These are phyloP conservation scores for Pongo abelii DNA, from an alignment of 2,113 vertebrate species.

Conservation along the genomic window DNA sequence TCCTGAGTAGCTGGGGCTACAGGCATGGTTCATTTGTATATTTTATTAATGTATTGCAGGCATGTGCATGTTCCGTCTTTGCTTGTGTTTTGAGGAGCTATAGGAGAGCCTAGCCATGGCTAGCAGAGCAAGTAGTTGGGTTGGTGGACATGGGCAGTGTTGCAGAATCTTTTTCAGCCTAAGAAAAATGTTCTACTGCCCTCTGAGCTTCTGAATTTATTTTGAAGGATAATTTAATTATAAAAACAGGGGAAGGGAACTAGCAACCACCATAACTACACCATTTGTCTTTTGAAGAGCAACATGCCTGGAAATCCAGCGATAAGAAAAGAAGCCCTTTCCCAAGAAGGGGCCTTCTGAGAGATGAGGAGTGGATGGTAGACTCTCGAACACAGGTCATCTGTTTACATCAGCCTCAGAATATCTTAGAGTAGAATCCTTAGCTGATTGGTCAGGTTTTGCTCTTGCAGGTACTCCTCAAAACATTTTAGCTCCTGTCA, in stretches of 20 bases:
- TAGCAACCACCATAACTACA: background rate
- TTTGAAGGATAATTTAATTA: conserved; percentile 20
- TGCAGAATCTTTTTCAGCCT: background rate
- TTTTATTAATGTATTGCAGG: background rate
- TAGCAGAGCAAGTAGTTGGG: background rate
- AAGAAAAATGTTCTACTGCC: background rate
- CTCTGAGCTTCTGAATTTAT: background rate
- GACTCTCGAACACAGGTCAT: background rate
- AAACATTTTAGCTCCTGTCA: background rate
- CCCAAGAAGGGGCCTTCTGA: background rate
- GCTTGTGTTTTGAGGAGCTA: background rate
- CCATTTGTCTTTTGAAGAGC: background rate
- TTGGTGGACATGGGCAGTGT: background rate
- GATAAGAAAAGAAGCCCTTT: background rate
- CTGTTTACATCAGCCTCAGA: background rate
- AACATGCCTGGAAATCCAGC: rapidly evolving
- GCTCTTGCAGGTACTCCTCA: background rate
- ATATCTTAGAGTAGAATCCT: too few species aligned
- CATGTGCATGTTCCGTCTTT: background rate
- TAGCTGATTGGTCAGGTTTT: background rate
- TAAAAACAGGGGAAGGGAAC: background rate
- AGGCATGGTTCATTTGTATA: too few species aligned
- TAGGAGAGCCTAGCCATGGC: background rate
- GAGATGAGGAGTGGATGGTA: background rate
- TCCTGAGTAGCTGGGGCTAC: too few species aligned